Conservation (phyloP, 2,113 vertebrate genomes). For the Cyanistes caeruleus region DNA sequence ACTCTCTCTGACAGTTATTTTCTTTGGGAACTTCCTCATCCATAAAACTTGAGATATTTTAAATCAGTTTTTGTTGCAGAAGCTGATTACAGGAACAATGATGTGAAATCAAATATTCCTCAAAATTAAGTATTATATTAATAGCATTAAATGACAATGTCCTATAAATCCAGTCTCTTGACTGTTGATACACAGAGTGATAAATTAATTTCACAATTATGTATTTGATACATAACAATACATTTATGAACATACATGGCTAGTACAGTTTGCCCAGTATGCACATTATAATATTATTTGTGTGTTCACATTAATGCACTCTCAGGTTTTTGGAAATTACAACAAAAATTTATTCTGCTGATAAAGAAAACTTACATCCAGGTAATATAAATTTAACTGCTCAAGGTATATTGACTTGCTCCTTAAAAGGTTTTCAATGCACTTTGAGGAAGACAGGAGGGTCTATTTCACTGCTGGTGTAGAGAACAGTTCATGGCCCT, state of each 20-base stretch:
- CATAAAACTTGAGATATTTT: not conserved
- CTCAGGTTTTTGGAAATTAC: not conserved
- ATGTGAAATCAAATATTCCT: not conserved
- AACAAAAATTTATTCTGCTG: not conserved
- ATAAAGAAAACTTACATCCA: not conserved
- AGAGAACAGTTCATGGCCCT: fast-evolving
- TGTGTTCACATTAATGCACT: not conserved
- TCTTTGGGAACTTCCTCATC: not conserved
- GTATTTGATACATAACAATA: not conserved
- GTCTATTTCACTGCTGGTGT: not conserved
- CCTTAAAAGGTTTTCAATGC: not conserved
- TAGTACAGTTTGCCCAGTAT: not conserved
- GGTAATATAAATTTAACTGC: not conserved
- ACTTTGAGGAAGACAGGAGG: not conserved
- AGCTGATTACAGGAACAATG: not conserved
- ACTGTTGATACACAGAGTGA: not conserved
- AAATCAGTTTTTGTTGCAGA: not conserved
- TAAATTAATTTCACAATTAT: not conserved
- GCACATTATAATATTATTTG: not conserved
- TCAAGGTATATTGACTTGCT: not conserved
- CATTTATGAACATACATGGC: not conserved
- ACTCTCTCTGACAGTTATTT: not conserved
- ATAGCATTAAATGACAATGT: not conserved
- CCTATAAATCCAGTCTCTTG: not conserved
- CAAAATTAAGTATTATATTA: not conserved